Evolutionary conservation across 2,888 invertebrate species (phyloP).

Genomic region (Dryadula phaetusa): DNA sequence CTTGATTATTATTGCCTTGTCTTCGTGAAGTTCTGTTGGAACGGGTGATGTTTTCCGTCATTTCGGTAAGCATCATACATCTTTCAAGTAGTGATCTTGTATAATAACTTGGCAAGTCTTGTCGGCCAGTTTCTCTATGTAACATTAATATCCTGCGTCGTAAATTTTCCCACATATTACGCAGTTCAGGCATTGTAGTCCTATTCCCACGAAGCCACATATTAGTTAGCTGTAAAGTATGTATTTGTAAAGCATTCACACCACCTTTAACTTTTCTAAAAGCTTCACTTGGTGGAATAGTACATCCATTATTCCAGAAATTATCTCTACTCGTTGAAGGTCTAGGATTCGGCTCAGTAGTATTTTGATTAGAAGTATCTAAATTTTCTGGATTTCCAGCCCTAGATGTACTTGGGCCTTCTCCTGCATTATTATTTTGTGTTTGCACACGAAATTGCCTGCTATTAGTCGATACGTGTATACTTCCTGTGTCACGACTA

Average conservation of each 20-base stretch:
- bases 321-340: slow-evolving; percentile 72
- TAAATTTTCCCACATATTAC: slow-evolving; percentile 86
- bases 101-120: slow-evolving; percentile 69
- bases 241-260: slow-evolving; percentile 70
- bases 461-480: slow-evolving; percentile 61
- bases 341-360: slow-evolving; percentile 51
- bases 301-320: slow-evolving; percentile 60
- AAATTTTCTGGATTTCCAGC: slow-evolving; percentile 47
- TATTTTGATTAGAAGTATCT: slow-evolving; percentile 46
- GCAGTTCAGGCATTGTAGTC: slow-evolving; percentile 82
- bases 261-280: slow-evolving; percentile 71
- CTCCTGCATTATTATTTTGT: slow-evolving; percentile 53
- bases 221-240: slow-evolving; percentile 67
- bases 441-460: slow-evolving; percentile 70
- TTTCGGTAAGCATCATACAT: slow-evolving; percentile 74
- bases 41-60: slow-evolving; percentile 63
- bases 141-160: slow-evolving; percentile 84
- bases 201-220: slow-evolving; percentile 74
- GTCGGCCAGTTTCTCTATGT: slow-evolving; percentile 76
- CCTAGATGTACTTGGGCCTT: slow-evolving; percentile 47
- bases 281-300: slow-evolving; percentile 68
- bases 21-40: slow-evolving; percentile 53
- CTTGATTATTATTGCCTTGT: slow-evolving; percentile 46
- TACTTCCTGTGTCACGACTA: slow-evolving; percentile 52
- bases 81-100: slow-evolving; percentile 73